phyloP scores from a whole-genome alignment of 2,113 vertebrate genomes.

The Antechinus stuartii region DNA sequence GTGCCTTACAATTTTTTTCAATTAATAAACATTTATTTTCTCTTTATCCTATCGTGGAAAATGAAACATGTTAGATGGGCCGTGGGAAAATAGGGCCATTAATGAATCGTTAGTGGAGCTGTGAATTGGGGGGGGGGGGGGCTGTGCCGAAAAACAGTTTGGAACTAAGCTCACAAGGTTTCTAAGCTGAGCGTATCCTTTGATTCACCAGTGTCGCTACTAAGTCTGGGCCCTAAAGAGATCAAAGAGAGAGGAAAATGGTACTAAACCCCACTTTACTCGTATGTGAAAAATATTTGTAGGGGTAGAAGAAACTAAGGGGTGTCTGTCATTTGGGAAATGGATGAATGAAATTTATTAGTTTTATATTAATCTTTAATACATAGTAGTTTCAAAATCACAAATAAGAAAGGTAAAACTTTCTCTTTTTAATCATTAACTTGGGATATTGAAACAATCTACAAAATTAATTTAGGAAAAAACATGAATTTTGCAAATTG shows the following conservation, averaged over 20 bases:
- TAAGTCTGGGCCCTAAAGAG: background rate
- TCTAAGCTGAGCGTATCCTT: background rate
- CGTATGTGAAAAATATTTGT: background rate
- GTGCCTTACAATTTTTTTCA: background rate
- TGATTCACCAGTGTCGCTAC: background rate
- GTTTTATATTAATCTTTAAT: background rate
- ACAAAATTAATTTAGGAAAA: background rate
- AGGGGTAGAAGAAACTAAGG: background rate
- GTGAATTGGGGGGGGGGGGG: background rate
- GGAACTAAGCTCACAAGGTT: background rate
- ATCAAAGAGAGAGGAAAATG: background rate
- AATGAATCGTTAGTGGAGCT: background rate
- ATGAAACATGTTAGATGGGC: background rate
- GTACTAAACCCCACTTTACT: background rate
- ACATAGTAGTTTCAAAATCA: background rate
- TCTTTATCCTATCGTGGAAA: background rate
- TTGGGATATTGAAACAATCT: background rate
- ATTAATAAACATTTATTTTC: background rate
- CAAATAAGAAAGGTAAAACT: background rate
- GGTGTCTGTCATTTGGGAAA: background rate
- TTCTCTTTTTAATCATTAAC: background rate
- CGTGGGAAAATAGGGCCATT: background rate
- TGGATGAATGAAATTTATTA: background rate
- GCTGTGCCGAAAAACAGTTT: background rate
- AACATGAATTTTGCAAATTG: background rate